These are phyloP conservation scores for Ephydatia muelleri DNA, from an alignment of 37 sponge, comb jelly and placozoan genomes.

Conservation along the genomic window DNA sequence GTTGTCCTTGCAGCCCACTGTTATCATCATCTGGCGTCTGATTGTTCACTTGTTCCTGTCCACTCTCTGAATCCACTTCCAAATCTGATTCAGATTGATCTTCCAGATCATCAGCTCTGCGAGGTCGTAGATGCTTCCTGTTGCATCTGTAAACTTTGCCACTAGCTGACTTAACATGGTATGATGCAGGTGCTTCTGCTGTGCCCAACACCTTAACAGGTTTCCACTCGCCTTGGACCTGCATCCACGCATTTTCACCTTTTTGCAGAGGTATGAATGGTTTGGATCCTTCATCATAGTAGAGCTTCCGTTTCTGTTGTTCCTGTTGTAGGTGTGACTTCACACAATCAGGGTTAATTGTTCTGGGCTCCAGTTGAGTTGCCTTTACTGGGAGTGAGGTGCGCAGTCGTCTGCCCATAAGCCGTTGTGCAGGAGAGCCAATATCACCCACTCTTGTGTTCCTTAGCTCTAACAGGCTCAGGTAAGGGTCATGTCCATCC, in stretches of 20 bases:
- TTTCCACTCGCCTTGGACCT: conserved; percentile 3
- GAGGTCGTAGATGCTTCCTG: too few species aligned
- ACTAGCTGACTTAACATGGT: not conserved
- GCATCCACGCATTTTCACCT: not conserved
- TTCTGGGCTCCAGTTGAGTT: not conserved
- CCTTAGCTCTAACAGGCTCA: not conserved
- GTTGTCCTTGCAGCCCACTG: too few species aligned
- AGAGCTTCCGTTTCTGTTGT: not conserved
- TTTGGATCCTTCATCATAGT: conserved; percentile 7
- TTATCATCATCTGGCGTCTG: too few species aligned
- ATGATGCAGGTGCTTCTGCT: too few species aligned
- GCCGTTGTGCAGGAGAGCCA: conserved; percentile 5
- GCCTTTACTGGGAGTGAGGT: not conserved
- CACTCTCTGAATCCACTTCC: too few species aligned
- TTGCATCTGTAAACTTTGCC: too few species aligned
- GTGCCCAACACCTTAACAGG: not conserved
- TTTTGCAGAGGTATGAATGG: not conserved
- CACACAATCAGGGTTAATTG: not conserved
- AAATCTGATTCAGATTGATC: too few species aligned
- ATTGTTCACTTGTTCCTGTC: too few species aligned
- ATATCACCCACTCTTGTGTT: conserved; percentile 2
- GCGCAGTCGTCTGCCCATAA: not conserved
- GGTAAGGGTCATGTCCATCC: not conserved
- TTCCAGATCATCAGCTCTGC: too few species aligned
- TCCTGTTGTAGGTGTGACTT: not conserved